These are phyloP conservation scores for Heliconius eleuchia DNA, from an alignment of 1,140 invertebrate genomes.

Conservation along the genomic window DNA sequence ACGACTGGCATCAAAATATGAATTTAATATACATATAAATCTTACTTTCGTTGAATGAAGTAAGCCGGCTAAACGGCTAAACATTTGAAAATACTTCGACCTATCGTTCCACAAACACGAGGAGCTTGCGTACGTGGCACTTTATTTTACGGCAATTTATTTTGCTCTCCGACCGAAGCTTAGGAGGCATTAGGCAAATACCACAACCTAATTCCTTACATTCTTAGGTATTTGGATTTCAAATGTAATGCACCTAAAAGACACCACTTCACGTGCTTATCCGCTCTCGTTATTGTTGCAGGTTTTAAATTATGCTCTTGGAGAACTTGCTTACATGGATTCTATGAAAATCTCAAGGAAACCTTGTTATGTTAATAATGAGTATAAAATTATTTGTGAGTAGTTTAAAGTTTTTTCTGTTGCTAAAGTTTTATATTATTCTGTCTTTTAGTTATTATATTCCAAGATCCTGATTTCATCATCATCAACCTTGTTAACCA, in stretches of 20 bases:
- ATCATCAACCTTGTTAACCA: too few relatives aligned
- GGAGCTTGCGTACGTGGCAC: constrained; percentile 4
- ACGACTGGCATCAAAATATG: background rate
- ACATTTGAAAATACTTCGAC: background rate
- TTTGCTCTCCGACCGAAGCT: constrained; percentile 8
- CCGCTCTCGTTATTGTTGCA: constrained; percentile 1
- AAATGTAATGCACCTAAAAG: constrained; percentile 7
- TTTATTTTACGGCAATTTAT: constrained; percentile 21
- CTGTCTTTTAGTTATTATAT: too few relatives aligned
- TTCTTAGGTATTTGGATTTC: constrained; percentile 19
- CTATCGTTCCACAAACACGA: constrained; percentile 2
- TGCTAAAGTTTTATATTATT: background rate
- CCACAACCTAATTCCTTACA: constrained; percentile 19
- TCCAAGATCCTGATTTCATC: too few relatives aligned
- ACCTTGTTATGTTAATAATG: background rate
- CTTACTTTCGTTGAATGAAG: background rate
- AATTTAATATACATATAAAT: background rate
- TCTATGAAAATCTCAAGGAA: background rate
- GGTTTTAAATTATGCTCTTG: constrained; percentile 5
- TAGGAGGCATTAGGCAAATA: constrained; percentile 18
- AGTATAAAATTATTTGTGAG: background rate
- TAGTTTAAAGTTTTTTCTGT: background rate
- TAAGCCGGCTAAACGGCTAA: background rate
- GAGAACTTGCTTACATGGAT: background rate
- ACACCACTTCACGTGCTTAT: constrained; percentile 9